Conservation (phyloP, 2,888 invertebrate genomes). For the Hypselothyrea guttata region DNA sequence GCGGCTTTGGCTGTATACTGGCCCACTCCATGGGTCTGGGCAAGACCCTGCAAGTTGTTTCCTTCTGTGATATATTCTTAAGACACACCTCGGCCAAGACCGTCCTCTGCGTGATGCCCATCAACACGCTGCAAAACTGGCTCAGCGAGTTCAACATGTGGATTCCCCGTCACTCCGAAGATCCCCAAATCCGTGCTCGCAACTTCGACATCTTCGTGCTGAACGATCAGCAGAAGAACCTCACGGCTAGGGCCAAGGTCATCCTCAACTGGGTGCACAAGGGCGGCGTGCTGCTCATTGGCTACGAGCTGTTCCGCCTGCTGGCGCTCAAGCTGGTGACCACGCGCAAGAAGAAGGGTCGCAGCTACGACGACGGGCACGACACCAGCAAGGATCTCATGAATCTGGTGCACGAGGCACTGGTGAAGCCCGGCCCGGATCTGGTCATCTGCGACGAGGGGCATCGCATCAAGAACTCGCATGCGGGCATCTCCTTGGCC, state of each 20-base stretch:
- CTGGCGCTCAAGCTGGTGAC: constrained; percentile 89
- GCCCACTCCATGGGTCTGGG: constrained; percentile 99
- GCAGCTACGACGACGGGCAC: constrained; percentile 79
- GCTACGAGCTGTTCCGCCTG: constrained; percentile 97
- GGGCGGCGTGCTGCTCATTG: constrained; percentile 97
- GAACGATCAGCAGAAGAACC: constrained; percentile 96
- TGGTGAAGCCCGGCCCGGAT: constrained; percentile 96
- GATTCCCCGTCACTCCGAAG: constrained; percentile 89
- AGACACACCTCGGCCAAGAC: constrained; percentile 93
- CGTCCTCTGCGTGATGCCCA: constrained; percentile 98
- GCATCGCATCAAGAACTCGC: constrained; percentile 98
- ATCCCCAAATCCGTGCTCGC: constrained; percentile 88
- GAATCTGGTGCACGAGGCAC: constrained; percentile 91
- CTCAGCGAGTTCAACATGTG: constrained; percentile 98
- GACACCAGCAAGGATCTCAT: constrained; percentile 88
- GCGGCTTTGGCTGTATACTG: constrained; percentile 98
- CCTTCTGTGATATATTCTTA: constrained; percentile 97
- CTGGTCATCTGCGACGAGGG: constrained; percentile 98
- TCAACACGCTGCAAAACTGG: constrained; percentile 99
- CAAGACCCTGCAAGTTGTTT: constrained; percentile 98
- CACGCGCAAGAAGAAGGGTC: constrained; percentile 83
- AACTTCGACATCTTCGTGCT: constrained; percentile 94
- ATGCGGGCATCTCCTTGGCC: constrained; percentile 97
- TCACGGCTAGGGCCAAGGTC: constrained; percentile 93
- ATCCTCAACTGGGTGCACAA: constrained; percentile 92